Base-by-base conservation (phyloP, 37 sponge, comb jelly and placozoan genomes). In the Cladorhizidae sp. region DNA sequence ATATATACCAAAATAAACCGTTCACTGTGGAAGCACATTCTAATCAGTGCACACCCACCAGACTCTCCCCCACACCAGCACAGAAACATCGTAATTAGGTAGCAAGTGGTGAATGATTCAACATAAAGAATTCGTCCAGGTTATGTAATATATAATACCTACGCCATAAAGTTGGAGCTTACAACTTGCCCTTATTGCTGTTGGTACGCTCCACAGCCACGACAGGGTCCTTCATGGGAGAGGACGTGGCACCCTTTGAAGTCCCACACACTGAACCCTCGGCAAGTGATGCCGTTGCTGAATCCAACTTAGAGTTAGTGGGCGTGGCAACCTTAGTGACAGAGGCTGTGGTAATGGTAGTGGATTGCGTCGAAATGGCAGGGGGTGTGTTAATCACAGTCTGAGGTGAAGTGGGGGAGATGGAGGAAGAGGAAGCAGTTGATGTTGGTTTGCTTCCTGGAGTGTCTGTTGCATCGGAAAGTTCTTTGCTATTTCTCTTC, bases 401-500 rank as follows among this genome's bases (percentile, higher is more conserved):
- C 45, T 71, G 71, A n/a, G 71, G 45, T 1, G 71, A 17, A 12
- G 45, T 43, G 6, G 69, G 38, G n/a, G 61, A 59, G 61, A 3
- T 17, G 61, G 12, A 5, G 61, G 28, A 8, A 26, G 28, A 59
- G 61, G 28, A 59, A 28, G 61, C 8, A 45, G 49, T 9, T 9
- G 9, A 5, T 5, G 49, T 9, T 9, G 9, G 49, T 9, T 45
- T 45, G 12, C 17, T 59, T 7, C 61, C 61, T 17, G 12, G 28
- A 12, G 6, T 12, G 61, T 59, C 28, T 17, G 28, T 59, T 18
- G 17, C 15, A 59, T 28, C 31, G 6, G 15, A 59, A 3, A 59
- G 18, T 18, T 59, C 28, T 17, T 65, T 42, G n/a, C 37, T 71
- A 23, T 71, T 71, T 54, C 33, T 59, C 42, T 90, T 84, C 57